A percentile compares a stretch with the other conserved stretches of the same genome.
phyloP scores from a whole-genome alignment of 2,888 invertebrate genomes.

The Petrophora chlorosata region DNA sequence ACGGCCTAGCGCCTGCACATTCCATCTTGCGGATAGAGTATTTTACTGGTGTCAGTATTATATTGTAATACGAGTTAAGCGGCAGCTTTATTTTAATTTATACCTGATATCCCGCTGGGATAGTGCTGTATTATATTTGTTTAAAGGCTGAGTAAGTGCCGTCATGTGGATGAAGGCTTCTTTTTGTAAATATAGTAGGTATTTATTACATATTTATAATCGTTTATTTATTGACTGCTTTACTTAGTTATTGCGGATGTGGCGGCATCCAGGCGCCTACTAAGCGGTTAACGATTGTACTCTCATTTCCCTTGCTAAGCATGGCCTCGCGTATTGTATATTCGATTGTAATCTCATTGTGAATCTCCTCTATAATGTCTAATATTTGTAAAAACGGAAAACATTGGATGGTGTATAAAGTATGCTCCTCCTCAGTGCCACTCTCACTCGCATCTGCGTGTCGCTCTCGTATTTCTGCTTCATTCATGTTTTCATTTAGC shows the following conservation, averaged over 20 bases:
- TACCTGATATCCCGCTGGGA: constrained; percentile 79
- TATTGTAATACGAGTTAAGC: constrained; percentile 82
- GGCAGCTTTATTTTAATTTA: constrained; percentile 83
- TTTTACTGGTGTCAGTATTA: constrained; percentile 83
- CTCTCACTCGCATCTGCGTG: constrained; percentile 19
- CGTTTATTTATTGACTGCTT: constrained; percentile 84
- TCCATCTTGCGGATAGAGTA: constrained; percentile 77
- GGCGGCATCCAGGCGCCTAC: constrained; percentile 67
- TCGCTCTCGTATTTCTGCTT: constrained; percentile 10
- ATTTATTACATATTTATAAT: constrained; percentile 85
- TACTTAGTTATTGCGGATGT: constrained; percentile 77
- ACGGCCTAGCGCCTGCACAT: constrained; percentile 71
- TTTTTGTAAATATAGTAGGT: constrained; percentile 84
- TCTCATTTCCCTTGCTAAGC: constrained; percentile 78
- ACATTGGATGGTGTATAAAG: constrained; percentile 78
- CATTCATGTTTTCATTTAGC: constrained; percentile 4
- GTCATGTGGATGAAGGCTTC: constrained; percentile 68
- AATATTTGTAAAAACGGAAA: constrained; percentile 70
- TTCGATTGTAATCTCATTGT: constrained; percentile 78
- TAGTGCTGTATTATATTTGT: constrained; percentile 82
- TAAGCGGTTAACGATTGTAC: constrained; percentile 75
- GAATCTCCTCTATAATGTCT: constrained; percentile 71
- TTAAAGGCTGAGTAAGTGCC: constrained; percentile 78
- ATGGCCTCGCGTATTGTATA: constrained; percentile 74
- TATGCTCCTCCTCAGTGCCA: constrained; percentile 49